Evolutionary conservation across 2,113 vertebrate species (phyloP).

Genomic region (Chauna torquata): DNA sequence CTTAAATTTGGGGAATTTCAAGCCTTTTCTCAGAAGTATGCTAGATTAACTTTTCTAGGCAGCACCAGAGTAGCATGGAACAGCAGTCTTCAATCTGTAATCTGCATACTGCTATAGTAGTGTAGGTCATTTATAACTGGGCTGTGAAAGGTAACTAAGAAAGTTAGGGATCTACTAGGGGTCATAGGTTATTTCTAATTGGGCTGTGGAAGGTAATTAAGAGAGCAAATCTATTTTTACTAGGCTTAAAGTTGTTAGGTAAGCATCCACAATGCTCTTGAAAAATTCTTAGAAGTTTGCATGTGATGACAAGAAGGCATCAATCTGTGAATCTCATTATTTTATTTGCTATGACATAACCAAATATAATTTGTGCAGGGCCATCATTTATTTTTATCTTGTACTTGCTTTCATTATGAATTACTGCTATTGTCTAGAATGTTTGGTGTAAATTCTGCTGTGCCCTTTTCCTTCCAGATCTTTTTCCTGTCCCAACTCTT

Average conservation of each 20-base stretch:
- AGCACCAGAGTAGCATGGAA: background rate
- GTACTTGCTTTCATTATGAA: background rate
- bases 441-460: background rate
- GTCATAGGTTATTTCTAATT: background rate
- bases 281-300: background rate
- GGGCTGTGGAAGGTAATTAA: background rate
- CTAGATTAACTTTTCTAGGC: background rate
- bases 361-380: background rate
- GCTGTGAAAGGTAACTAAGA: background rate
- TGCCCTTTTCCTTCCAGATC: conserved; percentile 64
- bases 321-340: background rate
- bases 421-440: background rate
- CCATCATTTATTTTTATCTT: background rate
- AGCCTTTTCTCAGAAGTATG: background rate
- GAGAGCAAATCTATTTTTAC: background rate
- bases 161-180: background rate
- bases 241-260: background rate
- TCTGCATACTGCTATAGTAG: background rate
- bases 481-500: conserved; percentile 69
- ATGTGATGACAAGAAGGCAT: background rate
- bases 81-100: background rate
- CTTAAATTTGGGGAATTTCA: background rate
- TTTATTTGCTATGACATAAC: background rate
- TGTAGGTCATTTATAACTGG: background rate
- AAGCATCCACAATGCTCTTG: background rate